Base-by-base conservation (phyloP, 2,888 invertebrate species). In the Diaphora mendica region DNA sequence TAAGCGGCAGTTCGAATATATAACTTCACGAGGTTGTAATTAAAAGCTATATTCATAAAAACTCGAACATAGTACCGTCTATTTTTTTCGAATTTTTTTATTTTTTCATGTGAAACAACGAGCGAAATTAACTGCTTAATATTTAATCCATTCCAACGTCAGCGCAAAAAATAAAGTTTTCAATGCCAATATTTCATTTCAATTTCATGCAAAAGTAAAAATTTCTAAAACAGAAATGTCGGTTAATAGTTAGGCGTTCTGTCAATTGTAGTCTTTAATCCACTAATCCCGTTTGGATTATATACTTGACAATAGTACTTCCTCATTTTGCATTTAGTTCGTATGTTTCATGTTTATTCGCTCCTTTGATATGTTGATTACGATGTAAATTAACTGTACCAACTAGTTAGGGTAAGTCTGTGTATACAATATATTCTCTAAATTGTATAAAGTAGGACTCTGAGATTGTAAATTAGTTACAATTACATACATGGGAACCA, bases 361-460 rank as follows among this genome's bases (percentile, higher is more conserved):
- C 75, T 82, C 84, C 84, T 83, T 83, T 83, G 82, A 84, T 82
- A 84, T 77, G 79, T 76, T 83, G 84, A 84, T 82, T 82, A 83
- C 77, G 67, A 82, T 82, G 82, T 82, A 84, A 83, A 82, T 83
- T 78, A 80, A 82, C 81, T 78, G 81, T 78, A 73, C 73, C 70
- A 79, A 77, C 74, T 77, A 75, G 75, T 71, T 78, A 44, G 70
- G 70, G 74, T 64, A 70, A 69, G 72, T 75, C 67, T 75, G 51
- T 70, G 62, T 55, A 48, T 75, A n/a, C 30, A 64, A 68, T 66
- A 51, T 59, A 69, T 69, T 39, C 42, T 62, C 62, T 15, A 26
- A 69, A 26, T 62, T 69, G 51, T 26, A 42, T 23, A 69, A 59
- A 39, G 69, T 30, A 62, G 30, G 20, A 39, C 23, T 68, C 51